Evolutionary conservation across 2,797 vertebrate species (phyloP).

Genomic region (Perodicticus potto): DNA sequence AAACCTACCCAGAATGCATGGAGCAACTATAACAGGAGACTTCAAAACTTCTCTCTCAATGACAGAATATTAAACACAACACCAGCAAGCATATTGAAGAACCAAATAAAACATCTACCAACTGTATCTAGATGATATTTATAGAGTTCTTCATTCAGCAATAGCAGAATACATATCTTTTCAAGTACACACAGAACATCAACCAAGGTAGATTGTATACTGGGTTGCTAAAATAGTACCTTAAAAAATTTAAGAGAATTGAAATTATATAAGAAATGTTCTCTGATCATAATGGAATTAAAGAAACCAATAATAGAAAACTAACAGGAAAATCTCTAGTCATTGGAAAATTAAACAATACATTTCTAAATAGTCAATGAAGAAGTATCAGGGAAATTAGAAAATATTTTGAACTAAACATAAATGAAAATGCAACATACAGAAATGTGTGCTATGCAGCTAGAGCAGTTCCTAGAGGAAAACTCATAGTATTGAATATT

Average conservation of each 20-base stretch:
- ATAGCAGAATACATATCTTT: background rate
- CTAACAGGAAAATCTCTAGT: background rate
- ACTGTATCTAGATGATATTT: background rate
- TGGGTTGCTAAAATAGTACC: background rate
- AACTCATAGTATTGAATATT: background rate
- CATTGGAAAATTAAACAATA: background rate
- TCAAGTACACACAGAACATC: background rate
- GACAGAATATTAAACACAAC: background rate
- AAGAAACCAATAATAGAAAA: background rate
- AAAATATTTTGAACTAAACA: constrained; percentile 1
- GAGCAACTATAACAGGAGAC: background rate
- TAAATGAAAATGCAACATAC: background rate
- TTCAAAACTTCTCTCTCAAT: background rate
- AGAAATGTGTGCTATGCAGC: background rate
- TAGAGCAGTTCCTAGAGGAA: background rate
- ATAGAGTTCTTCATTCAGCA: background rate
- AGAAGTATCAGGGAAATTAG: background rate
- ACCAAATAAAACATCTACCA: background rate
- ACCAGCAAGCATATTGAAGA: background rate
- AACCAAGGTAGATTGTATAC: background rate
- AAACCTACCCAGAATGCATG: background rate
- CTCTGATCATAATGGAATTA: background rate
- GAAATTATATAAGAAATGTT: background rate
- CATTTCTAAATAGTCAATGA: background rate
- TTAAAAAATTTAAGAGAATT: background rate